phyloP scores from a whole-genome alignment of 2,113 vertebrate species.

The Pionites leucogaster region DNA sequence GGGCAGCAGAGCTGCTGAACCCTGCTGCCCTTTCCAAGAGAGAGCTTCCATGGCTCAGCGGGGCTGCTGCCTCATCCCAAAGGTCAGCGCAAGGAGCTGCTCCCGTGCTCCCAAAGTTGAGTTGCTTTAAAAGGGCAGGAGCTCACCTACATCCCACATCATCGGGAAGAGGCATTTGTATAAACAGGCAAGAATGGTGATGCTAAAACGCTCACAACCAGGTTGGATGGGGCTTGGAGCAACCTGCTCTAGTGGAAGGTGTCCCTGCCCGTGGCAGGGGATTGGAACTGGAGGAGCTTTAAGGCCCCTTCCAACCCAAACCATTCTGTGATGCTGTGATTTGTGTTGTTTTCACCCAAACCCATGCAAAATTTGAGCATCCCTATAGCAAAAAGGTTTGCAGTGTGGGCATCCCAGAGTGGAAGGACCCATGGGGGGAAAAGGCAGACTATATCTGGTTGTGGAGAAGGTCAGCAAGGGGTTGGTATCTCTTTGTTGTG shows the following conservation, averaged over 20 bases:
- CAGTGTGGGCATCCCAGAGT: fast-evolving
- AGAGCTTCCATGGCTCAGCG: not conserved
- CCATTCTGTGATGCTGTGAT: not conserved
- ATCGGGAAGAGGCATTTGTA: fast-evolving
- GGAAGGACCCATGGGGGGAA: fast-evolving
- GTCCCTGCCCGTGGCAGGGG: not conserved
- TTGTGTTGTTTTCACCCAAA: fast-evolving
- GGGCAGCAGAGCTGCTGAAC: fast-evolving
- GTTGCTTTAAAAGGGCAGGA: constrained; percentile 16
- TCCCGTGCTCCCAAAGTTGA: not conserved
- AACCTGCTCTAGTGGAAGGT: not conserved
- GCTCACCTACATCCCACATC: fast-evolving
- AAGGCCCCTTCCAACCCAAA: not conserved
- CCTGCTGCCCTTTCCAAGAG: not conserved
- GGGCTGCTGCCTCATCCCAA: not conserved
- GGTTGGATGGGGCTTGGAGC: not conserved
- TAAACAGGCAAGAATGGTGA: not conserved
- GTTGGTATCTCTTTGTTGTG: fast-evolving
- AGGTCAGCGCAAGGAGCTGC: not conserved
- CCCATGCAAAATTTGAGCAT: not conserved
- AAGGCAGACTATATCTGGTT: fast-evolving
- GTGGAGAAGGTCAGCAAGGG: fast-evolving
- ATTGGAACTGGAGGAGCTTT: not conserved
- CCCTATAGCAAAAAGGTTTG: not conserved
- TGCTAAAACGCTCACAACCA: not conserved